Evolutionary conservation across 1,140 invertebrate species (phyloP).

Genomic region (Drosophila sp.): DNA sequence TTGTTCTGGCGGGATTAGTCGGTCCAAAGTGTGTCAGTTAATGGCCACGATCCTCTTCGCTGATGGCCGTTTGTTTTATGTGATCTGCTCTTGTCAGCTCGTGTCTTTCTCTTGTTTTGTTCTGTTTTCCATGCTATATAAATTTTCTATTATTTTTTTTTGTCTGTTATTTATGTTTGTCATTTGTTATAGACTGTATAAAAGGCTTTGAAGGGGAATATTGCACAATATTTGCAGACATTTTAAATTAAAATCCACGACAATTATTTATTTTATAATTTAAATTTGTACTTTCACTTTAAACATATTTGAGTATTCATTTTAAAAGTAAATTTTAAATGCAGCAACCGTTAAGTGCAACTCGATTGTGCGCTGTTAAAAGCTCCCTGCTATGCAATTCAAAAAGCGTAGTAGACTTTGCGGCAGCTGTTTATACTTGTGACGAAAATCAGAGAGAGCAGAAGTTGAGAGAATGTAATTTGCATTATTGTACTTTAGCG

Average conservation of each 20-base stretch:
- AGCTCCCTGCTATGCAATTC: neutral
- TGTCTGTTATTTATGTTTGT: constrained; percentile 3
- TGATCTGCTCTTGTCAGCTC: constrained; percentile 30
- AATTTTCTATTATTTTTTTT: neutral
- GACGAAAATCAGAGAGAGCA: neutral
- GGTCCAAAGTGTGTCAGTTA: constrained; percentile 36
- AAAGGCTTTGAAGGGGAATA: too few relatives aligned
- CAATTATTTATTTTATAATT: too few relatives aligned
- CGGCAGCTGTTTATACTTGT: constrained; percentile 8
- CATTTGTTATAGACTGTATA: too few relatives aligned
- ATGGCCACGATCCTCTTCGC: constrained; percentile 30
- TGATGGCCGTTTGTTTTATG: constrained; percentile 28
- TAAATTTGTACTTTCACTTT: neutral
- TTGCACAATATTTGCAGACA: too few relatives aligned
- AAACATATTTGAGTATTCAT: too few relatives aligned
- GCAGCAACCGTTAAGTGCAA: neutral
- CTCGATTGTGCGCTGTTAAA: neutral
- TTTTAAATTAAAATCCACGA: too few relatives aligned
- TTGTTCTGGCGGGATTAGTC: constrained; percentile 41
- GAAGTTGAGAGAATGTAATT: neutral
- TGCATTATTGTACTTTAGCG: neutral
- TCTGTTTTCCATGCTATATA: constrained; percentile 6
- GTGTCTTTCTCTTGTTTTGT: constrained; percentile 11
- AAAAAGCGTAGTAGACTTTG: constrained; percentile 3
- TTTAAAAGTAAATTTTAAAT: too few relatives aligned